Base-by-base conservation (phyloP, 1,140 invertebrate species). In the Condylostylus longicornis region DNA sequence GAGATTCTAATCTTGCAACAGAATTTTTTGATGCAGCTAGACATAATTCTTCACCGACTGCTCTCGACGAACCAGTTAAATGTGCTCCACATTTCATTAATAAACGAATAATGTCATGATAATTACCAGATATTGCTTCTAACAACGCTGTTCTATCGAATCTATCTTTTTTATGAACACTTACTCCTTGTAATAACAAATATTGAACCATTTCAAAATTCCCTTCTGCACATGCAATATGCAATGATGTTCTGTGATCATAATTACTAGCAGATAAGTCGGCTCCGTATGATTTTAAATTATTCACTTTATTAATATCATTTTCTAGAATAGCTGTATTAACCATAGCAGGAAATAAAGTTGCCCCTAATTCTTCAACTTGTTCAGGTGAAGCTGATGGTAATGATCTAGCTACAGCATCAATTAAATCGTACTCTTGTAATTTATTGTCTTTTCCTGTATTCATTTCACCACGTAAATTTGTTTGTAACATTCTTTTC, bases 131-230 rank as follows among this genome's bases (percentile, higher is more conserved):
- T n/a, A 80, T 65, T 2, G 79, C 76, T 40, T 75, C 70, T 14
- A 68, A 60, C 3, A 80, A 50, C 2, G 77, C 68, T 0, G 75
- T 72, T 29, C 69, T 65, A 39, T 71, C 68, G 33, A 68, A 66
- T 41, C 67, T 56, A 51, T 50, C 54, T 0, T 53, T 42, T 22
- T 73, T 62, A 46, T 91, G 86, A n/a, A 93, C 82, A 35, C 75
- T 82, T 0, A 82, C 84, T 2, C 89, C 89, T 46, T 84, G 74
- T 28, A 72, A 66, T 14, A 94, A 58, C 7, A 94, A 62, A 62
- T 75, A 77, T 41, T 77, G 69, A 0, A 90, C 79, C 1, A 83
- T 65, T 2, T 68, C 46, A 1, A 72, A 31, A 42, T 82, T 72
- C 0, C 83, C 85, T 45, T 79, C 66, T 27, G 71, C 64, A 23